These are phyloP conservation scores for Dryas iulia DNA, from an alignment of 1,140 invertebrate species.

Conservation along the genomic window DNA sequence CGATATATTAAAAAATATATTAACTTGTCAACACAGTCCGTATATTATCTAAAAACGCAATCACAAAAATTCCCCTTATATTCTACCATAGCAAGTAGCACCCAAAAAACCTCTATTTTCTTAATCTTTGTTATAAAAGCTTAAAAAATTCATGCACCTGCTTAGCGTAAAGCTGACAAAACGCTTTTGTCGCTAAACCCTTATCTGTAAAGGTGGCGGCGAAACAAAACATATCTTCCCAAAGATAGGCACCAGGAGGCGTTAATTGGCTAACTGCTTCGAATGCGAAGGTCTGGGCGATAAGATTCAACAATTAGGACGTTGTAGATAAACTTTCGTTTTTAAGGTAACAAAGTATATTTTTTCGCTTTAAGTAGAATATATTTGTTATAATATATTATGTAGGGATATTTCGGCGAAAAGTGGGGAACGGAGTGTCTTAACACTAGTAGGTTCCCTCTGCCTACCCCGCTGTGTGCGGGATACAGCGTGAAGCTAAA, in stretches of 20 bases:
- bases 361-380: not conserved
- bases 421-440: too few relatives aligned
- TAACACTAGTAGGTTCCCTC: too few relatives aligned
- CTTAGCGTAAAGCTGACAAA: slow-evolving; percentile 45
- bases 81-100: not conserved
- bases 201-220: slow-evolving; percentile 46
- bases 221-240: slow-evolving; percentile 50
- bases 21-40: too few relatives aligned
- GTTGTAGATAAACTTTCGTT: slow-evolving; percentile 5
- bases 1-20: too few relatives aligned
- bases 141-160: slow-evolving; percentile 42
- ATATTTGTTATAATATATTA: not conserved
- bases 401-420: too few relatives aligned
- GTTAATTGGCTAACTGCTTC: slow-evolving; percentile 55
- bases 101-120: not conserved
- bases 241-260: slow-evolving; percentile 33
- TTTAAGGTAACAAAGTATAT: not conserved
- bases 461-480: too few relatives aligned
- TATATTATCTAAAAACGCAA: not conserved
- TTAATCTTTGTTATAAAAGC: slow-evolving; percentile 19
- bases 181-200: slow-evolving; percentile 40
- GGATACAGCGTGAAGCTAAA: too few relatives aligned
- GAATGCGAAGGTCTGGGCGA: slow-evolving; percentile 22
- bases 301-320: slow-evolving; percentile 25
- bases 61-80: not conserved